Conservation (phyloP, 1,140 invertebrate genomes). For the Drosophila nebulosa region DNA sequence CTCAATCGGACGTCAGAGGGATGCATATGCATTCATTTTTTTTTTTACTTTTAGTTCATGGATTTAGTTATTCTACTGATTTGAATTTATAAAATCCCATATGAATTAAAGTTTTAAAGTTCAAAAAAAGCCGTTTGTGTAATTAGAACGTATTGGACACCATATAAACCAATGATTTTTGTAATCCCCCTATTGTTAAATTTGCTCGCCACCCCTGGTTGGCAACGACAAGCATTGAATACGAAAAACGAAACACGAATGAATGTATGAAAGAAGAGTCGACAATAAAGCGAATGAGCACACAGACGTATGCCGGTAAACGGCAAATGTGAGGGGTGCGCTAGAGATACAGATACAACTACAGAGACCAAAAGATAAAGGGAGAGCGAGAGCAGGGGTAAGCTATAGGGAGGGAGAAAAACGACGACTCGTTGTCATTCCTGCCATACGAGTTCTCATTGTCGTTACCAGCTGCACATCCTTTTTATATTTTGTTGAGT, state of each 20-base stretch:
- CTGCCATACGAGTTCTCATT: not conserved
- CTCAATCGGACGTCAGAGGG: not conserved
- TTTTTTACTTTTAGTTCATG: not conserved
- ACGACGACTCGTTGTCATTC: not conserved
- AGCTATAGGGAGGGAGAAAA: slow-evolving; percentile 11
- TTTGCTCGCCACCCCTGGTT: slow-evolving; percentile 12
- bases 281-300: slow-evolving; percentile 37
- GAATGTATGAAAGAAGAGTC: slow-evolving; percentile 41
- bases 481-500: slow-evolving; percentile 6
- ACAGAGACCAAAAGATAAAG: slow-evolving; percentile 5
- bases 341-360: slow-evolving; percentile 40
- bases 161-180: too few species aligned
- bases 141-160: too few species aligned
- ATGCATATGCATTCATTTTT: not conserved
- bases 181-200: not conserved
- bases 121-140: too few species aligned
- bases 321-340: slow-evolving; percentile 44
- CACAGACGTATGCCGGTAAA: slow-evolving; percentile 54
- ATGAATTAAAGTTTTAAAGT: too few species aligned
- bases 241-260: slow-evolving; percentile 33
- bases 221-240: slow-evolving; percentile 47
- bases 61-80: too few species aligned
- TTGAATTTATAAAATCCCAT: too few species aligned
- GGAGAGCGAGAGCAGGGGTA: slow-evolving; percentile 3
- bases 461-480: not conserved